phyloP scores from a whole-genome alignment of 2,113 vertebrate genomes.

The Oreochromis niloticus region DNA sequence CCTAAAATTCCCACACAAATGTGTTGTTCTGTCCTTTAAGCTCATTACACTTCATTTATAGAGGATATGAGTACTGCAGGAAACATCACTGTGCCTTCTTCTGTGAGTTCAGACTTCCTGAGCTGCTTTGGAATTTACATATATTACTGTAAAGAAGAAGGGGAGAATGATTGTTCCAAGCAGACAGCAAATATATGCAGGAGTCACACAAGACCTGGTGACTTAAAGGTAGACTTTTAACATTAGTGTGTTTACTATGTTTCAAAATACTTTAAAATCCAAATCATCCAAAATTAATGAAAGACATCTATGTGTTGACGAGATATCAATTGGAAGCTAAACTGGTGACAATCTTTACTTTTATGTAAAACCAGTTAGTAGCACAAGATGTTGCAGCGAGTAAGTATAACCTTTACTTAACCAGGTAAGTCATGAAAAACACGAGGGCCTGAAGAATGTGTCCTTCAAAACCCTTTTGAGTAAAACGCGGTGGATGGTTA shows the following conservation, averaged over 20 bases:
- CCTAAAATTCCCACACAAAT: not conserved
- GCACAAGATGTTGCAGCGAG: not conserved
- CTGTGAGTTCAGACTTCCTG: not conserved
- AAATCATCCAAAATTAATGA: not conserved
- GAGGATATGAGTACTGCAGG: not conserved
- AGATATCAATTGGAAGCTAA: not conserved
- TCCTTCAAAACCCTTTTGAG: not conserved
- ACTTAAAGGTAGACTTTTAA: not conserved
- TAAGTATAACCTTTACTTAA: not conserved
- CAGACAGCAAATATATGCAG: not conserved
- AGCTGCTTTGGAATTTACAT: not conserved
- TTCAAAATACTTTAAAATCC: not conserved
- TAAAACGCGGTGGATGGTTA: not conserved
- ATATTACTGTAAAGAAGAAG: not conserved
- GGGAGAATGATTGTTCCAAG: not conserved
- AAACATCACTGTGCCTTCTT: not conserved
- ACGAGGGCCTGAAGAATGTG: not conserved
- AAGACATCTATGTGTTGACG: not conserved
- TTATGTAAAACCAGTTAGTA: not conserved
- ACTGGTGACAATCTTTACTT: not conserved
- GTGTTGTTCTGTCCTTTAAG: not conserved
- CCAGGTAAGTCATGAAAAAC: not conserved
- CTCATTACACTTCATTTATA: not conserved
- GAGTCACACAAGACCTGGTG: not conserved
- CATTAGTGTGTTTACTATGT: not conserved